Evolutionary conservation across 1,140 invertebrate genomes (phyloP), one percentile per base, ranked within the genome.

Genomic region (Gonioctena quinquepunctata): DNA sequence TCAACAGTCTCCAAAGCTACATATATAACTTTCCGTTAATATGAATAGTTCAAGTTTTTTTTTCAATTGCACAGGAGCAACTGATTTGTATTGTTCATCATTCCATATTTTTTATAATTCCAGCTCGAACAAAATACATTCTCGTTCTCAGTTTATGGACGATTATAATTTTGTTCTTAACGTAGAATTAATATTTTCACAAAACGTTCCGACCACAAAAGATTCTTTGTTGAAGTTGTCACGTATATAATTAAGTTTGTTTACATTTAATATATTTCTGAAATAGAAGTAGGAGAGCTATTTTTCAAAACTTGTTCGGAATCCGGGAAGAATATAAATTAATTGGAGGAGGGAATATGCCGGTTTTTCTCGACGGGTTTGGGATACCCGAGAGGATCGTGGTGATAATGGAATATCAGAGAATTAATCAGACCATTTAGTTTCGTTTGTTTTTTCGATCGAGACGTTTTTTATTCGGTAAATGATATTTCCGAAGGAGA

Each of bases 171-270:
- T 11, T 42, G 33, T 42, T 42, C 5, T 13, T 42, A 42, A 42
- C 16, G 33, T 13, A 42, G 16, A 42, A 42, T 42, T 42, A 42
- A 42, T 4, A 42, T 42, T n/a, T 11, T 42, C 33, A 42, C 2
- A 42, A 42, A 42, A 42, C 16, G 33, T n/a, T 42, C 13, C 33
- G 1, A 3, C 33, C 33, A 11, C 33, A 8, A 2, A 42, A 42
- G 16, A 42, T n/a, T 42, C 33, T 42, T 60, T 60, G 21, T 60
- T 60, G 25, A 25, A 25, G 25, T 27, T 60, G 25, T 60, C 57
- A 60, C 57, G 57, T 60, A 60, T 60, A 60, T 60, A 60, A 60
- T 60, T 60, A 60, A 60, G 16, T 60, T 60, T 60, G 57, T 60
- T 60, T 60, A 60, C 57, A 60, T 60, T 60, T 60, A 60, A 60